Evolutionary conservation across 2,888 invertebrate species (phyloP).

Genomic region (Leptinotarsa juncta): DNA sequence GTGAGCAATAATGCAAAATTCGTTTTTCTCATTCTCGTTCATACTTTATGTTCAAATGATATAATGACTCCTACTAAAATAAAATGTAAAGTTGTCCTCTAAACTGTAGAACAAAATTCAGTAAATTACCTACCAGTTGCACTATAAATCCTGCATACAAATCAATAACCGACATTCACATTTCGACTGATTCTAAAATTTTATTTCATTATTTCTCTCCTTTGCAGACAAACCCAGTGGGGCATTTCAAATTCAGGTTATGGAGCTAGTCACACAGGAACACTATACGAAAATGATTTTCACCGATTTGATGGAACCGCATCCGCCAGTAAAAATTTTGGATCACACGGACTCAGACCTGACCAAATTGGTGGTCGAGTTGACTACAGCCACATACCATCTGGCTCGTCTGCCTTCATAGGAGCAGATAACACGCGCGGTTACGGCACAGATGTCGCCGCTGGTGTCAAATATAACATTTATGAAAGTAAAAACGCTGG

Average conservation of each 20-base stretch:
- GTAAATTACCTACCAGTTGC: no score
- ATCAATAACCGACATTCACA: no score
- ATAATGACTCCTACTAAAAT: no score
- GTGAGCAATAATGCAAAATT: no score
- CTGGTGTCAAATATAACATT: slow-evolving; percentile 49
- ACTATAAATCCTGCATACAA: no score
- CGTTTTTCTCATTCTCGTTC: no score
- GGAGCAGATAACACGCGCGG: slow-evolving; percentile 47
- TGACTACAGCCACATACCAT: slow-evolving; percentile 52
- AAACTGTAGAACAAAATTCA: no score
- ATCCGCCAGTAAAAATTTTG: slow-evolving; percentile 49
- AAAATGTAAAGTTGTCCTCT: no score
- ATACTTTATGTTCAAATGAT: no score
- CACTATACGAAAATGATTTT: slow-evolving; percentile 45
- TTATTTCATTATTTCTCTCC: neutral
- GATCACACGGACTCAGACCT: slow-evolving; percentile 46
- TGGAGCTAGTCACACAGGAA: slow-evolving; percentile 47
- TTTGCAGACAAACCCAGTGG: slow-evolving; percentile 35
- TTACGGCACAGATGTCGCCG: slow-evolving; percentile 52
- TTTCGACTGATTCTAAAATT: no score
- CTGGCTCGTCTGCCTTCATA: slow-evolving; percentile 48
- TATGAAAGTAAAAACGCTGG: slow-evolving; percentile 42
- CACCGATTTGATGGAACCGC: slow-evolving; percentile 51
- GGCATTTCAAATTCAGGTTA: slow-evolving; percentile 26
- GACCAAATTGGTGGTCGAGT: slow-evolving; percentile 51